phyloP scores from a whole-genome alignment of 2,888 invertebrate species.

The Agriopis leucophaearia region DNA sequence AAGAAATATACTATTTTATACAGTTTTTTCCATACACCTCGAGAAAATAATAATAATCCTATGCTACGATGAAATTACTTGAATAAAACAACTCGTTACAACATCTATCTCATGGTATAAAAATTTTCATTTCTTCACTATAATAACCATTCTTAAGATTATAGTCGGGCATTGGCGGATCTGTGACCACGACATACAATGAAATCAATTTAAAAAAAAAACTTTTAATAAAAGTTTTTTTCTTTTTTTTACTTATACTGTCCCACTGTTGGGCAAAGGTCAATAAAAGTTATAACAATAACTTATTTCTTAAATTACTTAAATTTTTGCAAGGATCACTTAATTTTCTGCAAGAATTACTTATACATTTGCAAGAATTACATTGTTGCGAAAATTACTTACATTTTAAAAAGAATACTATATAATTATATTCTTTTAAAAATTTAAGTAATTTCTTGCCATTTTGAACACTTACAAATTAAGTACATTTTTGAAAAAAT shows the following conservation, averaged over 20 bases:
- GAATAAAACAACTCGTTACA: slow-evolving; percentile 57
- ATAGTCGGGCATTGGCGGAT: slow-evolving; percentile 4
- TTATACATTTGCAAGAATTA: too few relatives aligned
- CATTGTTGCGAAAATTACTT: too few relatives aligned
- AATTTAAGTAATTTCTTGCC: too few relatives aligned
- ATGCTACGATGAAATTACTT: slow-evolving; percentile 69
- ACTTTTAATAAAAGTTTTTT: neutral
- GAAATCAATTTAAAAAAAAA: neutral
- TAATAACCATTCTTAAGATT: slow-evolving; percentile 8
- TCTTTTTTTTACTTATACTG: neutral
- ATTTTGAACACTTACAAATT: neutral
- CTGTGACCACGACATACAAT: neutral
- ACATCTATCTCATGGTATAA: slow-evolving; percentile 62
- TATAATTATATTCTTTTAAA: too few relatives aligned
- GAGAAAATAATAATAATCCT: slow-evolving; percentile 63
- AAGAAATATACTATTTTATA: slow-evolving; percentile 82
- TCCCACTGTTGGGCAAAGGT: too few relatives aligned
- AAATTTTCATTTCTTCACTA: slow-evolving; percentile 52
- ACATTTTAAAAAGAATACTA: too few relatives aligned
- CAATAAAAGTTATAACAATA: too few relatives aligned
- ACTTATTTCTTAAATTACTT: too few relatives aligned
- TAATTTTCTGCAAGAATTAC: too few relatives aligned
- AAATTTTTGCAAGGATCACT: too few relatives aligned
- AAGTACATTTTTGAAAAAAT: neutral
- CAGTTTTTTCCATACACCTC: slow-evolving; percentile 82